Evolutionary conservation across 1,140 invertebrate species (phyloP), one percentile per base, ranked within the genome.

Genomic region (Nomia melanderi): DNA sequence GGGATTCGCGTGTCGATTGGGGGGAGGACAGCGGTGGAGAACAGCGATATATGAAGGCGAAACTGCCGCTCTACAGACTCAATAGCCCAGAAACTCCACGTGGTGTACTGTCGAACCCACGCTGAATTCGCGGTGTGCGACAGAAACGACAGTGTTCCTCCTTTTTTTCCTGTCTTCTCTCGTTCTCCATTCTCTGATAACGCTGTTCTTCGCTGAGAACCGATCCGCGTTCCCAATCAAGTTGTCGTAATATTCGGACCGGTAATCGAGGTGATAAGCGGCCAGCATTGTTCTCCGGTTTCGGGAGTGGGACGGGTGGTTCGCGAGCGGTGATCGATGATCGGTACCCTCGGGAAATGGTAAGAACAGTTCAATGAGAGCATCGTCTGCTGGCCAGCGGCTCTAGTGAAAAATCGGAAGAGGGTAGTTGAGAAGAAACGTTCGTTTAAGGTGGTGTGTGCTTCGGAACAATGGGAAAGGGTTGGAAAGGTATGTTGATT

Each of bases 21-120:
- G 78, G 79, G 83, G 86, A 84, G 86, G 86, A 88, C 71, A 23
- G 73, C 59, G 57, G 79, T 73, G 82, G 82, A 83, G 83, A 79
- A 84, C 71, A 78, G 79, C 89, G 88, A 92, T 92, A 92, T 92
- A 91, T 91, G 89, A 91, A 91, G 87, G 90, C 88, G 90, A 91
- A 91, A 90, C 88, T 77, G 80, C 86, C 85, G 84, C 88, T 78
- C 88, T 86, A 84, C 88, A 85, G 87, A 87, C 87, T 90, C 90
- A 87, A 91, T 90, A 90, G 88, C 83, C 89, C 88, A 89, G 82
- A 87, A 87, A 88, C 88, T 88, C 86, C 81, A 90, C 85, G 84
- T 83, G 78, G 54, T 79, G 77, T 75, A 44, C 44, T 59, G 60
- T 75, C 50, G 70, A 74, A 50, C n/a, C n/a, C 29, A 57, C 36